Evolutionary conservation across 30 jellyfish, hydroid and myxozoan genomes (phyloP).

Genomic region (Cassiopea andromeda): DNA sequence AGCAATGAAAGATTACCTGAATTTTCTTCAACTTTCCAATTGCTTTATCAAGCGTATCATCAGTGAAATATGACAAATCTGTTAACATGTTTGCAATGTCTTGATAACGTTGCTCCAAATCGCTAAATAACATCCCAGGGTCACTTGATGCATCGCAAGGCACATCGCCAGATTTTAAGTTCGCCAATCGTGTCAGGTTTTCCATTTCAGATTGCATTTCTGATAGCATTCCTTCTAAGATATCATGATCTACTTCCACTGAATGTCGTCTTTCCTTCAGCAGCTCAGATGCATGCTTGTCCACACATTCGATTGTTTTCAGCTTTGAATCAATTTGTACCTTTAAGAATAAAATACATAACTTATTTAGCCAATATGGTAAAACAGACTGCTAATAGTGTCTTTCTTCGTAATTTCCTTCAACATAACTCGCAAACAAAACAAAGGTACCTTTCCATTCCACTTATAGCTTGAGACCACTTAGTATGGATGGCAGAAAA

Average conservation of each 20-base stretch:
- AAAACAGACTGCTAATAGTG: not conserved
- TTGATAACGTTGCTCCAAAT: not conserved
- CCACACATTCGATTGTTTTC: constrained; percentile 54
- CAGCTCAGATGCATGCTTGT: constrained; percentile 48
- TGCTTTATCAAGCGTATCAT: constrained; percentile 26
- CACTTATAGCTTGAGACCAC: too few relatives aligned
- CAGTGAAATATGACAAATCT: constrained; percentile 1
- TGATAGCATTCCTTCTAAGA: constrained; percentile 56
- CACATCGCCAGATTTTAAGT: not conserved
- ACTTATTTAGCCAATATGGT: not conserved
- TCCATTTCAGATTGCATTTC: constrained; percentile 63
- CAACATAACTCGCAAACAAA: too few relatives aligned
- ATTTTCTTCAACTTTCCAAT: constrained; percentile 6
- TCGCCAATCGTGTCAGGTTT: constrained; percentile 21
- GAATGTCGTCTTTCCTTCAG: constrained; percentile 28
- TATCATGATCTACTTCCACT: constrained; percentile 47
- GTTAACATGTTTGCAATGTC: not conserved
- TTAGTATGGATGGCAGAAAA: too few relatives aligned
- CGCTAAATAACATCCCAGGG: not conserved
- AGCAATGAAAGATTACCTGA: constrained; percentile 11
- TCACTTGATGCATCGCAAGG: not conserved
- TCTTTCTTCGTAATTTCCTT: too few relatives aligned
- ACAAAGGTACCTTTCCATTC: too few relatives aligned
- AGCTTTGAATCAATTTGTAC: constrained; percentile 28
- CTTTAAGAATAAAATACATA: constrained; percentile 1